A percentile compares a stretch with the other conserved stretches of the same genome.
These are phyloP conservation scores for Nothura maculosa DNA, from an alignment of 2,797 vertebrate species.

Conservation along the genomic window DNA sequence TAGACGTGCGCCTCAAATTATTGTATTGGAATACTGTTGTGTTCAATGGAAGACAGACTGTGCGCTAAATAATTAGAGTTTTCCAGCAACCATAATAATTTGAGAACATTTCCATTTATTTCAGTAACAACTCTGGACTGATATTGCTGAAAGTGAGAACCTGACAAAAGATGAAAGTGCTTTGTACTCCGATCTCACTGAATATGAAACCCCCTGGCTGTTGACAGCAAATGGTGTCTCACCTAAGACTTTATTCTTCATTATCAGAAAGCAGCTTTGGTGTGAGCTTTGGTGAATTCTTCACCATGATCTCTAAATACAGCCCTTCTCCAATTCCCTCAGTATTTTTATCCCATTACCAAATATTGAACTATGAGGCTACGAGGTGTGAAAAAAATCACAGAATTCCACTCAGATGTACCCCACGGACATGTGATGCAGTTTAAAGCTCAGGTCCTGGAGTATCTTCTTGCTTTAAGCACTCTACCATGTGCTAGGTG, in stretches of 20 bases:
- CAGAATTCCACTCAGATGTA: background rate
- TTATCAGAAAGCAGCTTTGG: background rate
- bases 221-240: background rate
- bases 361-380: background rate
- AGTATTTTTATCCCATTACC: background rate
- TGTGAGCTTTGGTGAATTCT: background rate
- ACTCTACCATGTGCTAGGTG: background rate
- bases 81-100: background rate
- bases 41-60: background rate
- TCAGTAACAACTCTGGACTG: background rate
- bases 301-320: background rate
- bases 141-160: background rate
- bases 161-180: background rate
- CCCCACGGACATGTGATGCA: accelerated
- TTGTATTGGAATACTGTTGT: background rate
- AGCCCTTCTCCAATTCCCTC: background rate
- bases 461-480: background rate
- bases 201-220: background rate
- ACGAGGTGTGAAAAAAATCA: accelerated
- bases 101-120: background rate
- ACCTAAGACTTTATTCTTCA: background rate
- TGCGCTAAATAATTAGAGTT: background rate
- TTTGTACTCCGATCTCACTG: accelerated
- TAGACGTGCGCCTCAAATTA: background rate
- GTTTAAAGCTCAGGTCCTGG: background rate